phyloP scores from a whole-genome alignment of 2,888 invertebrate species.

The Saturnia pavonia region DNA sequence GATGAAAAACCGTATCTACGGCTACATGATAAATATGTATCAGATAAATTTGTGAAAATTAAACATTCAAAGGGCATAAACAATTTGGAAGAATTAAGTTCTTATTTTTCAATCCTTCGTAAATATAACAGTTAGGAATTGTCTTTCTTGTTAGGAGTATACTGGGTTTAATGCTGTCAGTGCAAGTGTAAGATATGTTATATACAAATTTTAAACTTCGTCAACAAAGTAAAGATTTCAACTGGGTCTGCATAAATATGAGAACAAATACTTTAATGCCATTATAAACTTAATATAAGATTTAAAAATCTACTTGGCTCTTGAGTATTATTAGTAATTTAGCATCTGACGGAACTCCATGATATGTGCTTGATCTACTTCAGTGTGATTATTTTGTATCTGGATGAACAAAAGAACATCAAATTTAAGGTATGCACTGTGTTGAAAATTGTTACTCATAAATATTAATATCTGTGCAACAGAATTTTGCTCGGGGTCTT shows the following conservation, averaged over 20 bases:
- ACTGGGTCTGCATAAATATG: not conserved
- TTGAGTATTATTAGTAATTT: not conserved
- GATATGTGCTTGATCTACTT: not conserved
- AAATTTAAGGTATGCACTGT: not conserved
- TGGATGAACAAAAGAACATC: not conserved
- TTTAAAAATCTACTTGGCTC: not conserved
- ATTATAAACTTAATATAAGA: not conserved
- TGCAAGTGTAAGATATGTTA: not conserved
- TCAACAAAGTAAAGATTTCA: not conserved
- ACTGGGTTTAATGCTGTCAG: not conserved
- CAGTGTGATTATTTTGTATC: not conserved
- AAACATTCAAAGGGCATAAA: not conserved
- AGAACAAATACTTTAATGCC: not conserved
- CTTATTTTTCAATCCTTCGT: not conserved
- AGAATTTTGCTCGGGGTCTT: too few relatives aligned
- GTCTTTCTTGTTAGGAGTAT: not conserved
- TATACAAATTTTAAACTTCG: not conserved
- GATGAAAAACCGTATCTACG: not conserved
- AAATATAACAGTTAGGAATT: not conserved
- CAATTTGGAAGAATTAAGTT: not conserved
- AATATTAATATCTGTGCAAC: too few relatives aligned
- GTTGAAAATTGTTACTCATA: not conserved
- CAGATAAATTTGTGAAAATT: not conserved
- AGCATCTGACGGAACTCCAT: not conserved
- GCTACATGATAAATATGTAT: conserved; percentile 1